Evolutionary conservation across 2,888 invertebrate genomes (phyloP).

Genomic region (Himalopsyche japonica): DNA sequence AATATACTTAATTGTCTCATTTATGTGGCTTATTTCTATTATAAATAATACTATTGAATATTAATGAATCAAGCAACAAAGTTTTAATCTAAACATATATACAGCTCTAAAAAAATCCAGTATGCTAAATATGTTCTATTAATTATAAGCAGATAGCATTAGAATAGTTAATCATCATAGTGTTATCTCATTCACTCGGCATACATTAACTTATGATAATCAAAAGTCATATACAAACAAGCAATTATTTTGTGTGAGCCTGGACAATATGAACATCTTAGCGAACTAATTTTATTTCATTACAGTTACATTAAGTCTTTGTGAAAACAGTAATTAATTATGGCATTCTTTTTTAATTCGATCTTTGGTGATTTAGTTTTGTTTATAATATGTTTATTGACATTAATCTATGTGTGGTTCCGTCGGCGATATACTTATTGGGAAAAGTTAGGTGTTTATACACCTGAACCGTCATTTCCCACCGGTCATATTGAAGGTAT

Average conservation of each 20-base stretch:
- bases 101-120: too few species aligned
- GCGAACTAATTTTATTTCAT: not conserved
- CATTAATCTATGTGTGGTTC: slow-evolving; percentile 35
- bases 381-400: not conserved
- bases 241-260: not conserved
- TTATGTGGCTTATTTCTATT: too few species aligned
- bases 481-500: slow-evolving; percentile 32
- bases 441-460: slow-evolving; percentile 30
- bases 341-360: slow-evolving; percentile 16
- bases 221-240: not conserved
- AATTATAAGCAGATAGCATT: too few species aligned
- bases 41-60: too few species aligned
- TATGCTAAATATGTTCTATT: too few species aligned
- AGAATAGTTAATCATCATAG: not conserved
- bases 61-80: too few species aligned
- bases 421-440: slow-evolving; percentile 35
- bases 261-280: not conserved
- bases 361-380: slow-evolving; percentile 12
- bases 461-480: slow-evolving; percentile 29
- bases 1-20: too few species aligned
- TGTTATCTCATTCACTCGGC: not conserved
- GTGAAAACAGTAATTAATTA: not conserved
- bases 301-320: not conserved
- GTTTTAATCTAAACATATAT: too few species aligned
- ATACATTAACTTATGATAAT: not conserved